Percentiles rank a stretch among this genome's conserved stretches.
Evolutionary conservation across 2,797 vertebrate species (phyloP).

Genomic region (Hafferia zeledoni): DNA sequence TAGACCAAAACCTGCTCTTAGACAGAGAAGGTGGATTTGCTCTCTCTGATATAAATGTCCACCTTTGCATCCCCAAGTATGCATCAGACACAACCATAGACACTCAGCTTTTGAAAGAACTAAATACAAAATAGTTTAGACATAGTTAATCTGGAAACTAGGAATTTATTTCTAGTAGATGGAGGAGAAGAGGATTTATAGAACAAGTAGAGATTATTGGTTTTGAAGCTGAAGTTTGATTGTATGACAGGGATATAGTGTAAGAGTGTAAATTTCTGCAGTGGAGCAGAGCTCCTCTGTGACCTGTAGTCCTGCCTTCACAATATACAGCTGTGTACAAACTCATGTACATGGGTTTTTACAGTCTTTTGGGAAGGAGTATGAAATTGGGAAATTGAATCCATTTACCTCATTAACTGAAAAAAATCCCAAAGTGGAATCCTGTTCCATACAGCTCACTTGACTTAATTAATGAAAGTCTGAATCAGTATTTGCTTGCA

Average conservation of each 20-base stretch:
- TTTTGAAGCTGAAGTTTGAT: background rate
- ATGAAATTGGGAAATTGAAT: background rate
- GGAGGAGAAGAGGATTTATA: background rate
- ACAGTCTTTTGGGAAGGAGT: background rate
- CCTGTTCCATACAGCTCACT: background rate
- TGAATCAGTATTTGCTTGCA: conserved; percentile 24
- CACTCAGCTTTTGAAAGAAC: background rate
- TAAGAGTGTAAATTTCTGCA: background rate
- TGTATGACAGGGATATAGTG: background rate
- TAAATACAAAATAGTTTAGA: background rate
- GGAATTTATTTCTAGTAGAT: background rate
- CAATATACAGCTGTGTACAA: background rate
- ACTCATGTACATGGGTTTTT: background rate
- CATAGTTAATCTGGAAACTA: background rate
- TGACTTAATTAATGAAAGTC: conserved; percentile 18
- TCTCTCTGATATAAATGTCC: background rate
- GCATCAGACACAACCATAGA: background rate
- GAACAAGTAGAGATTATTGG: background rate
- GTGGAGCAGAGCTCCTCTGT: background rate
- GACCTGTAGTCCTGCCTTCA: background rate
- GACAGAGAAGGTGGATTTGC: background rate
- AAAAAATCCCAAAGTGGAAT: background rate
- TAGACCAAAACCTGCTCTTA: background rate
- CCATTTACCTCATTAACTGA: background rate
- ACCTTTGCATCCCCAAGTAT: background rate